Percentiles rank a stretch among this genome's conserved stretches.
phyloP scores from a whole-genome alignment of 2,888 invertebrate genomes.

The Priocnemis perturbator region DNA sequence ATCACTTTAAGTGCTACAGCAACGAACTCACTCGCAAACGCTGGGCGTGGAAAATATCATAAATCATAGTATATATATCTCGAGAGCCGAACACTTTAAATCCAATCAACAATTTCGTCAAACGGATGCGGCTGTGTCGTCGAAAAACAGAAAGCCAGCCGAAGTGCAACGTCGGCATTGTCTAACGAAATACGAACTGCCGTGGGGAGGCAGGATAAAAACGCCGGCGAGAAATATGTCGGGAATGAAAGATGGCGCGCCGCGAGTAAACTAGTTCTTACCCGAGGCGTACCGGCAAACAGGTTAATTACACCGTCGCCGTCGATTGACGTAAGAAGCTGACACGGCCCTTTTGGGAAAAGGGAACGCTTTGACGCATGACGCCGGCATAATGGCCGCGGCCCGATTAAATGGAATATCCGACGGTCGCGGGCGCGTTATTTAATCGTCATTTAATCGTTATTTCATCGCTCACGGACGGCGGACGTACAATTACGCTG shows the following conservation, averaged over 20 bases:
- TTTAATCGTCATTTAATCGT: conserved; percentile 34
- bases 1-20: too few relatives aligned
- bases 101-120: too few relatives aligned
- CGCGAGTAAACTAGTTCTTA: conserved; percentile 5
- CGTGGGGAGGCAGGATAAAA: too few relatives aligned
- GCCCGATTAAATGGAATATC: conserved; percentile 38
- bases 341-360: conserved; percentile 4
- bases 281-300: conserved; percentile 5
- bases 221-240: neutral
- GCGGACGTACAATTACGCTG: conserved; percentile 41
- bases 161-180: too few relatives aligned
- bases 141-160: too few relatives aligned
- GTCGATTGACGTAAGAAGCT: neutral
- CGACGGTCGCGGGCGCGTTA: conserved; percentile 21
- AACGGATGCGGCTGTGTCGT: too few relatives aligned
- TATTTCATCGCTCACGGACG: too few relatives aligned
- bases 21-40: too few relatives aligned
- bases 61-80: too few relatives aligned
- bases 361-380: neutral
- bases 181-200: too few relatives aligned
- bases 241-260: conserved; percentile 1
- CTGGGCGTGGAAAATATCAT: too few relatives aligned
- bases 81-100: too few relatives aligned
- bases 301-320: conserved; percentile 11
- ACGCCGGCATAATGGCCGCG: neutral